Conservation (phyloP, 2,797 vertebrate species). For the Enteromius argenteus region DNA sequence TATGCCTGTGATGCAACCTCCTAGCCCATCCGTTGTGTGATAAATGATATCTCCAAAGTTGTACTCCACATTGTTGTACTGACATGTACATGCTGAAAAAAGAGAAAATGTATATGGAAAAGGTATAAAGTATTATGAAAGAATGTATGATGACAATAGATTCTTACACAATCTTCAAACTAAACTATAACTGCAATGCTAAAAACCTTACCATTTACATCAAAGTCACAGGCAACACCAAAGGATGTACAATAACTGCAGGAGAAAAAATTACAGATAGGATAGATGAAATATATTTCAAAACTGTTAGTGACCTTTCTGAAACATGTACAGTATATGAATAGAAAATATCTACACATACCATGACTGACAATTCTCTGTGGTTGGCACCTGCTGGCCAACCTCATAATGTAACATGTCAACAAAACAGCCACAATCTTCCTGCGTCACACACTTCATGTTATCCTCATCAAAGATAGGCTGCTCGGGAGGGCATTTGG, state of each 20-base stretch:
- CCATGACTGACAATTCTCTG: constrained; percentile 84
- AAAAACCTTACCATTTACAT: constrained; percentile 67
- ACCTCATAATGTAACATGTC: constrained; percentile 77
- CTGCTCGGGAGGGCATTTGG: constrained; percentile 81
- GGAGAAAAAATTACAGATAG: constrained; percentile 37
- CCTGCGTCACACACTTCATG: constrained; percentile 85
- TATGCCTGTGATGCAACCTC: constrained; percentile 84
- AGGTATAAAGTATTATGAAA: not conserved
- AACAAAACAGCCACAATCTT: constrained; percentile 86
- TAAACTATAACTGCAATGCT: not conserved
- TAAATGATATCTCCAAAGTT: constrained; percentile 80
- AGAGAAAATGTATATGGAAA: not conserved
- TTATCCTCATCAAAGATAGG: constrained; percentile 89
- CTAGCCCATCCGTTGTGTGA: constrained; percentile 85
- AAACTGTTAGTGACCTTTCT: not conserved
- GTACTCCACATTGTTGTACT: constrained; percentile 77
- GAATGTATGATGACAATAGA: not conserved
- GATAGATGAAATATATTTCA: not conserved
- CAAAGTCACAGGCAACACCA: constrained; percentile 67
- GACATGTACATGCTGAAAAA: constrained; percentile 83
- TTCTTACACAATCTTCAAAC: not conserved
- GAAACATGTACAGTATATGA: not conserved
- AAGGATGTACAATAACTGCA: constrained; percentile 69
- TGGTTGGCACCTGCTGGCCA: constrained; percentile 71
- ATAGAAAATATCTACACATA: constrained; percentile 68